A percentile compares a stretch with the other conserved stretches of the same genome.
Conservation (phyloP, 2,888 invertebrate species). For the Microctonus hyperodae region DNA sequence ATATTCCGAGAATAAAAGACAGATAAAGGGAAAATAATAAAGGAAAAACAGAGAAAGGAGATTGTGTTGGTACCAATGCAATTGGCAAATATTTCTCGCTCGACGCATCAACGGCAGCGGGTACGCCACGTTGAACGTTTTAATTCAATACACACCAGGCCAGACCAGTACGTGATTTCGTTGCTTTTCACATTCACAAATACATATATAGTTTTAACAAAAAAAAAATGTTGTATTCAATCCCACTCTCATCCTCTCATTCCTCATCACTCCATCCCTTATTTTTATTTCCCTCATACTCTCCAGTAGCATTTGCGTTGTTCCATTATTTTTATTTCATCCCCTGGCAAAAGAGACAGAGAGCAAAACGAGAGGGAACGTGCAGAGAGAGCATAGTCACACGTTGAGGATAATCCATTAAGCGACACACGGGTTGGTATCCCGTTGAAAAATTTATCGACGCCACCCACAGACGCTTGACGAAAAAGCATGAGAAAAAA, state of each 20-base stretch:
- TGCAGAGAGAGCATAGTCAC: conserved; percentile 8
- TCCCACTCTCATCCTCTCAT: no score
- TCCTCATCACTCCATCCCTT: neutral
- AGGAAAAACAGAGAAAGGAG: neutral
- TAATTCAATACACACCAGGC: conserved; percentile 22
- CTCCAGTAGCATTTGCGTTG: conserved; percentile 10
- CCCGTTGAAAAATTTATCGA: conserved; percentile 30
- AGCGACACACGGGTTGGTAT: conserved; percentile 24
- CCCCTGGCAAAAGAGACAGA: neutral
- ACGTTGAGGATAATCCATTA: conserved; percentile 30
- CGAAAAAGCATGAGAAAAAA: neutral
- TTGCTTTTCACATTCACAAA: conserved; percentile 8
- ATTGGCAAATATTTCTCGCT: conserved; percentile 23
- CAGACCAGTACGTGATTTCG: conserved; percentile 18
- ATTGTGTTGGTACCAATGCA: neutral
- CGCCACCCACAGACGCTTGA: conserved; percentile 10
- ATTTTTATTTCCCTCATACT: neutral
- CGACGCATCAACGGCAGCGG: neutral
- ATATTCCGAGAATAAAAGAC: neutral
- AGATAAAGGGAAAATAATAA: neutral
- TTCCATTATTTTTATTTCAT: conserved; percentile 29
- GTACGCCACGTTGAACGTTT: conserved; percentile 21
- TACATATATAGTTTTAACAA: conserved; percentile 7
- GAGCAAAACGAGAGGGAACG: neutral
- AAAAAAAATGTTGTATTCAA: neutral